phyloP scores from a whole-genome alignment of 2,797 vertebrate species.

The Chrosomus eos region DNA sequence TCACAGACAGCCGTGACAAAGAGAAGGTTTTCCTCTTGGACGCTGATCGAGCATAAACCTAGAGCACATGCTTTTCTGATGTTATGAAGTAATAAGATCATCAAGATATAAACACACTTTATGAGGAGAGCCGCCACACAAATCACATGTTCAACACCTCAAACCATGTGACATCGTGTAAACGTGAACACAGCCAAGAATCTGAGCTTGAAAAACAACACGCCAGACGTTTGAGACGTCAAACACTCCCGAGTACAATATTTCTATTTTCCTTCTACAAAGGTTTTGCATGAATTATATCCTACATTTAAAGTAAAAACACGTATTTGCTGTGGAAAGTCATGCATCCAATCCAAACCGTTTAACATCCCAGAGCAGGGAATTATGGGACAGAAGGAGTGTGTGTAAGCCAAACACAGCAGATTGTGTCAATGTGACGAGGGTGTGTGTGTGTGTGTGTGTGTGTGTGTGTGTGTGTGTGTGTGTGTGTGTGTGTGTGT shows the following conservation, averaged over 20 bases:
- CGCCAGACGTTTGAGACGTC: neutral
- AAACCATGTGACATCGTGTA: neutral
- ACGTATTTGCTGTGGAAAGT: neutral
- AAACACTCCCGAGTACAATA: neutral
- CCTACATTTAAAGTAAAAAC: constrained; percentile 1
- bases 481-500: constrained; percentile 34
- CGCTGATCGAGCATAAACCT: too few species aligned
- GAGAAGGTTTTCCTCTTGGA: too few species aligned
- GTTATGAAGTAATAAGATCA: neutral
- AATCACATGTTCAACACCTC: neutral
- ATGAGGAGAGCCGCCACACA: neutral
- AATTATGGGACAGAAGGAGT: neutral
- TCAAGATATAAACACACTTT: neutral
- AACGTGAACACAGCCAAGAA: neutral
- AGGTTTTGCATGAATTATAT: neutral
- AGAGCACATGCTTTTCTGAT: neutral
- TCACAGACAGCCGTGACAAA: too few species aligned
- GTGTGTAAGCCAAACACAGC: constrained; percentile 7
- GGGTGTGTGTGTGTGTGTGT: constrained; percentile 31
- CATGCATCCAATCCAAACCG: constrained; percentile 6
- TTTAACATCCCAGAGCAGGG: neutral
- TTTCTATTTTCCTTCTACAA: neutral
- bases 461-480: constrained; percentile 30
- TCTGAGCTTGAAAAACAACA: neutral
- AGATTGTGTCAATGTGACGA: constrained; percentile 27